Evolutionary conservation across 2,888 invertebrate species (phyloP).

Genomic region (Callosobruchus maculatus): DNA sequence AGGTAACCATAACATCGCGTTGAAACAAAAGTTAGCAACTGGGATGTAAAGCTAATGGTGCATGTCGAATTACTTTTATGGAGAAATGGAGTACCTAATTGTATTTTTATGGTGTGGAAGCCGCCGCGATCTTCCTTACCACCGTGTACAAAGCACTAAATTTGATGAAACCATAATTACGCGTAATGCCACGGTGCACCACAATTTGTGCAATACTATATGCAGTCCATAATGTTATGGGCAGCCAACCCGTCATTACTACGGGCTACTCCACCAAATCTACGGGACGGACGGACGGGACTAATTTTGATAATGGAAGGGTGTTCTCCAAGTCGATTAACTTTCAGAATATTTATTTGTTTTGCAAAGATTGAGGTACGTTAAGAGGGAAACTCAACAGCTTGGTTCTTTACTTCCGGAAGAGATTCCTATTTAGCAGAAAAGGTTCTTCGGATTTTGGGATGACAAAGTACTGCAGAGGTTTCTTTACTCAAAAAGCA

Average conservation of each 20-base stretch:
- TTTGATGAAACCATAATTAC: slow-evolving; percentile 23
- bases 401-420: too few relatives aligned
- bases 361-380: neutral
- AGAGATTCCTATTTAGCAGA: too few relatives aligned
- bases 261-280: slow-evolving; percentile 13
- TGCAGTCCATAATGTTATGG: slow-evolving; percentile 17
- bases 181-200: slow-evolving; percentile 16
- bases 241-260: slow-evolving; percentile 20
- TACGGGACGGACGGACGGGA: neutral
- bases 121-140: neutral
- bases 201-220: slow-evolving; percentile 24
- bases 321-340: neutral
- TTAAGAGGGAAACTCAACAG: neutral
- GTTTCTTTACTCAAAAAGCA: too few relatives aligned
- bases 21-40: neutral
- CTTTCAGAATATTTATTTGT: neutral
- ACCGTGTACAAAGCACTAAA: neutral
- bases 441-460: too few relatives aligned
- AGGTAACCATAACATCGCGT: too few relatives aligned
- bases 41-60: neutral
- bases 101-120: neutral
- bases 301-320: neutral
- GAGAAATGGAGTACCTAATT: neutral
- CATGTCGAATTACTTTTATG: neutral
- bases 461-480: too few relatives aligned